These are phyloP conservation scores for Irena cyanogastra DNA, from an alignment of 2,113 vertebrate species.

Conservation along the genomic window DNA sequence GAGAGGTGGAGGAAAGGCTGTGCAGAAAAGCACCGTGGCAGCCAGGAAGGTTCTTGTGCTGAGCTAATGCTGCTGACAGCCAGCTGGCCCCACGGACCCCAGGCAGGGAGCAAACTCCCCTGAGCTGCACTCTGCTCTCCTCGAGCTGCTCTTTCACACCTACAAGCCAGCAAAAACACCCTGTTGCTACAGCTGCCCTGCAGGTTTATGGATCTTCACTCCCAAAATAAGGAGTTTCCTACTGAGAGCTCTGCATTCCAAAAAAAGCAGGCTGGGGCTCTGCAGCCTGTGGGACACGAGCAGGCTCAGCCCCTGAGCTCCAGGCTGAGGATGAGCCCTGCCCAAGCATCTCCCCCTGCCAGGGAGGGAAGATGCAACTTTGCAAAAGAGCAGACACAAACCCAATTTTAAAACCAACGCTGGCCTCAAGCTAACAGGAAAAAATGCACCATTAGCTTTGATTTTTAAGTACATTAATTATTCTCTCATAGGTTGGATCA, in stretches of 20 bases:
- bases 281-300: accelerated
- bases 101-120: neutral
- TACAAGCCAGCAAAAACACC: neutral
- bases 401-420: neutral
- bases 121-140: neutral
- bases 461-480: conserved; percentile 24
- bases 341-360: neutral
- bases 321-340: neutral
- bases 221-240: neutral
- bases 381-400: neutral
- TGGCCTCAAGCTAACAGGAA: neutral
- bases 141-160: neutral
- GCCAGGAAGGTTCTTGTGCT: neutral
- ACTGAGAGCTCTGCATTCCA: neutral
- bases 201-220: neutral
- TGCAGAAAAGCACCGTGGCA: neutral
- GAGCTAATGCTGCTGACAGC: neutral
- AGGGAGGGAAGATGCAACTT: neutral
- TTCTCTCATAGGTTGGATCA: neutral
- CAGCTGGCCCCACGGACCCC: neutral
- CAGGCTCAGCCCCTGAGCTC: neutral
- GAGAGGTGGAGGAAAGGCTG: neutral
- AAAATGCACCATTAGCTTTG: conserved; percentile 17
- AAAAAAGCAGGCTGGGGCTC: neutral
- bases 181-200: neutral